phyloP scores from a whole-genome alignment of 2,888 invertebrate species.

The Apamea epomidion region DNA sequence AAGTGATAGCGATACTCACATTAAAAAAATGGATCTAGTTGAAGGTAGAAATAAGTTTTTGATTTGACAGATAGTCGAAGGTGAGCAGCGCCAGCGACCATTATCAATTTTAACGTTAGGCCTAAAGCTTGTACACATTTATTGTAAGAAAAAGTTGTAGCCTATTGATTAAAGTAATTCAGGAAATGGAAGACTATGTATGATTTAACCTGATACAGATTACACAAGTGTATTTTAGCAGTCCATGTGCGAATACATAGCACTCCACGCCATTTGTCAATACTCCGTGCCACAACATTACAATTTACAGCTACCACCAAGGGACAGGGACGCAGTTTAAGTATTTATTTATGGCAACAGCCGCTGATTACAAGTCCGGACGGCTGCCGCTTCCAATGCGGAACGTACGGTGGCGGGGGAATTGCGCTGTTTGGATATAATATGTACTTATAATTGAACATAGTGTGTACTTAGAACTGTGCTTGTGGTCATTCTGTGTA shows the following conservation, averaged over 20 bases:
- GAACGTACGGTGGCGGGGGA: slow-evolving; percentile 37
- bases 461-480: slow-evolving; percentile 15
- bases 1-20: no score
- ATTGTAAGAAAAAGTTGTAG: no score
- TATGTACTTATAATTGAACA: slow-evolving; percentile 11
- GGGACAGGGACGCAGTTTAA: slow-evolving; percentile 58
- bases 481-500: neutral
- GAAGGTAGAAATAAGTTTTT: no score
- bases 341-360: slow-evolving; percentile 67
- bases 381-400: slow-evolving; percentile 39
- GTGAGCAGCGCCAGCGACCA: no score
- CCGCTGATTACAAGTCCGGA: slow-evolving; percentile 57
- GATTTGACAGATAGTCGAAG: no score
- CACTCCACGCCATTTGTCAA: slow-evolving; percentile 34
- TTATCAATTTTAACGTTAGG: no score
- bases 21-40: no score
- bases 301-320: slow-evolving; percentile 17
- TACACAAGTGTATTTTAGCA: neutral
- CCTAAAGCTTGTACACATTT: no score
- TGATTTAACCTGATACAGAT: no score
- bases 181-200: no score
- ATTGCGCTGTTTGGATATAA: slow-evolving; percentile 37
- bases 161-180: no score
- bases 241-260: neutral
- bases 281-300: slow-evolving; percentile 24